Base-by-base conservation (phyloP, 2,113 vertebrate genomes). In the Smithornis capensis region DNA sequence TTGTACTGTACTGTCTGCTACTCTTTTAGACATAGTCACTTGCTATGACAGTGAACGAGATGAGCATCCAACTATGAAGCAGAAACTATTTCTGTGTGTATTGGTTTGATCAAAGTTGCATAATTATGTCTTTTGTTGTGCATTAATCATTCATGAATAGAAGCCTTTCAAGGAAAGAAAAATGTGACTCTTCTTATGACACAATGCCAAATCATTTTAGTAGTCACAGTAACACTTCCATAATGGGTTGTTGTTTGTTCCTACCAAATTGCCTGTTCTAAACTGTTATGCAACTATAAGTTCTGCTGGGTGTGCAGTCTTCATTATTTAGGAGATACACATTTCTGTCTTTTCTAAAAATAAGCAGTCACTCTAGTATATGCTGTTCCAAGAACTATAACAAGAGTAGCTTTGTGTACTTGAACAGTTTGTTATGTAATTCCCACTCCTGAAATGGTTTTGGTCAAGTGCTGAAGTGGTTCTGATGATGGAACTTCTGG, bases 81-180 rank as follows among this genome's bases (percentile, higher is more conserved):
- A 91, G 70, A 69, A 95, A 87, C 21, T 85, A 5, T 64, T 92
- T 91, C 52, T 52, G 42, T 53, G 59, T 73, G 29, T 76, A 57
- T 75, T 64, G 57, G 33, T 83, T 92, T 90, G 71, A 90, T 84
- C 28, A 42, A 83, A 87, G 95, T 94, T 96, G 70, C 69, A 67
- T 95, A 97, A 96, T 79, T 95, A 67, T 45, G 76, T 65, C 68
- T 96, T 92, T 90, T 95, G 93, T 80, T 96, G 35, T 40, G 53
- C 37, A 55, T 92, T 96, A 96, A 92, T 94, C 62, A 80, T 92
- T 95, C 69, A 83, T 96, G 94, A 97, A 96, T 94, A 87, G 87
- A 87, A 47, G 64, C 69, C 60, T 95, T 96, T 96, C 79, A 96
- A 84, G 62, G 47, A 80, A 92, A 59, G 80, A 88, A 90, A 87